These are phyloP conservation scores for Proisotoma minuta DNA, from an alignment of 2,888 invertebrate species.

Conservation along the genomic window DNA sequence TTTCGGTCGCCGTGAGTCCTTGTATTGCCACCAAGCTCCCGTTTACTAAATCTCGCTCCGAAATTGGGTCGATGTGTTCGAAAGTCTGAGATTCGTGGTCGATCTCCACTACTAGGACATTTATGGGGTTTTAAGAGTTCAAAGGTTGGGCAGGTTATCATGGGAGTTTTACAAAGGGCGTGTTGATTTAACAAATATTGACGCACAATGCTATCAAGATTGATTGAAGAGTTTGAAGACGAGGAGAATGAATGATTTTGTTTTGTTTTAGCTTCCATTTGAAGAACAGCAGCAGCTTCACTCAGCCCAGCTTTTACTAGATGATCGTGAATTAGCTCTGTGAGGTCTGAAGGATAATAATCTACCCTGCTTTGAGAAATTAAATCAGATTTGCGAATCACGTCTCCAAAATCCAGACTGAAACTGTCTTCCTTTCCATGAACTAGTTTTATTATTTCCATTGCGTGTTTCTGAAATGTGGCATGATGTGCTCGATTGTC, in stretches of 20 bases:
- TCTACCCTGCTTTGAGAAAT: slow-evolving; percentile 77
- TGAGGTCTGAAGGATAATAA: slow-evolving; percentile 87
- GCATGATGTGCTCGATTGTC: slow-evolving; percentile 94
- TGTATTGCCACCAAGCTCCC: slow-evolving; percentile 26
- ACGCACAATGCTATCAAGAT: slow-evolving; percentile 86
- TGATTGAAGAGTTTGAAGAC: slow-evolving; percentile 52
- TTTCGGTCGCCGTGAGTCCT: slow-evolving; percentile 61
- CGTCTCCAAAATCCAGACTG: slow-evolving; percentile 50
- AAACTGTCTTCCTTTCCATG: slow-evolving; percentile 69
- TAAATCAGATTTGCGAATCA: slow-evolving; percentile 67
- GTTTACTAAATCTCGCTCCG: slow-evolving; percentile 29
- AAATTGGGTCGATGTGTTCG: slow-evolving; percentile 27
- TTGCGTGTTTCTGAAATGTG: slow-evolving; percentile 88
- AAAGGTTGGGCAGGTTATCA: slow-evolving; percentile 63
- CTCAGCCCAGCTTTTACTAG: slow-evolving; percentile 68
- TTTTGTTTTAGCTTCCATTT: slow-evolving; percentile 64
- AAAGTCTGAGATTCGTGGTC: slow-evolving; percentile 18
- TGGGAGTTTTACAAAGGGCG: slow-evolving; percentile 94
- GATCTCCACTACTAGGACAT: slow-evolving; percentile 64
- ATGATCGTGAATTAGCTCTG: slow-evolving; percentile 87
- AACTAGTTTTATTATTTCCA: slow-evolving; percentile 81
- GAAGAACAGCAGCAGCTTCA: slow-evolving; percentile 68
- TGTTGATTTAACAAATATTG: slow-evolving; percentile 97
- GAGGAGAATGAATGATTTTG: neutral
- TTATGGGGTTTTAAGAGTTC: slow-evolving; percentile 66